These are phyloP conservation scores for Phodopus roborovskii DNA, from an alignment of 2,113 vertebrate species.

Conservation along the genomic window DNA sequence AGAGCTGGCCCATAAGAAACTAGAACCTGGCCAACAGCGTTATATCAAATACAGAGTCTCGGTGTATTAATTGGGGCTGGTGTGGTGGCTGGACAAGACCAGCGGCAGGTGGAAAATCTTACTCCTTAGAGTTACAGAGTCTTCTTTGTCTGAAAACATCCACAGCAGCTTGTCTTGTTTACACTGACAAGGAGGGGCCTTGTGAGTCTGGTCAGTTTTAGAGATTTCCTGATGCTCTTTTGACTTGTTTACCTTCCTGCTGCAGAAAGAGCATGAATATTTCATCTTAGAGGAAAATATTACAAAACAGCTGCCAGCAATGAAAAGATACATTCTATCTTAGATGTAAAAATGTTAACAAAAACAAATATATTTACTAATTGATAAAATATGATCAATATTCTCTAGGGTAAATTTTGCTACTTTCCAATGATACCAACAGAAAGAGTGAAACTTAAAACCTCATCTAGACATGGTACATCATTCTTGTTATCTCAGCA, in stretches of 20 bases:
- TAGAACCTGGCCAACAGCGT: no score
- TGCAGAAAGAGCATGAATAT: neutral
- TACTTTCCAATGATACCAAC: neutral
- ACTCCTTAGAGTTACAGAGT: no score
- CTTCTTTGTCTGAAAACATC: neutral
- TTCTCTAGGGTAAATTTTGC: neutral
- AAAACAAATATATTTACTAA: neutral
- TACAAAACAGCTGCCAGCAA: neutral
- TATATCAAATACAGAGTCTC: no score
- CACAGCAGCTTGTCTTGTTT: neutral
- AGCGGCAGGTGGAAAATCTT: no score
- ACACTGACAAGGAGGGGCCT: neutral
- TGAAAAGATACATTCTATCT: neutral
- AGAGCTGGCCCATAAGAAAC: no score
- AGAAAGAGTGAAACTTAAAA: neutral
- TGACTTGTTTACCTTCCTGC: neutral
- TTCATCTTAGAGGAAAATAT: neutral
- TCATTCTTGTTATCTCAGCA: neutral
- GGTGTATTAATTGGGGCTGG: no score
- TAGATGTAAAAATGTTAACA: constrained; percentile 12
- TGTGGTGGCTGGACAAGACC: no score
- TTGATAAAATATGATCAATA: neutral
- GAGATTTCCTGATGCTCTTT: neutral
- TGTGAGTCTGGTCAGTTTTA: neutral
- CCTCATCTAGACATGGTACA: neutral